These are phyloP conservation scores for Leiothrix lutea DNA, from an alignment of 2,113 vertebrate genomes.

Conservation along the genomic window DNA sequence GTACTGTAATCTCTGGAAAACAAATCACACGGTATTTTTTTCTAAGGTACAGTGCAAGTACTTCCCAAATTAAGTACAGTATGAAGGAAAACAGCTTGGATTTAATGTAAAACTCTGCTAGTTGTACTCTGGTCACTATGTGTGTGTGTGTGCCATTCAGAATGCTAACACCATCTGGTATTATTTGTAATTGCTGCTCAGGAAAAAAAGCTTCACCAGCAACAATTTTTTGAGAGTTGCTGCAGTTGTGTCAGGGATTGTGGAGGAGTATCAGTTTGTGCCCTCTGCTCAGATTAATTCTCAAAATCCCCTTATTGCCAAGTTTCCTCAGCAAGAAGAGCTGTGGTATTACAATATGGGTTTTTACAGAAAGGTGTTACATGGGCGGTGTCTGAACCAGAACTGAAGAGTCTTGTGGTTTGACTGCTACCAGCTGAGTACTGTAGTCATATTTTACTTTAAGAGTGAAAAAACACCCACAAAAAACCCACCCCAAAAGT, in stretches of 20 bases:
- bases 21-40: not conserved
- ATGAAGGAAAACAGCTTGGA: not conserved
- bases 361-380: not conserved
- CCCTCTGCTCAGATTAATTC: not conserved
- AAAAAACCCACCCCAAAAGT: not conserved
- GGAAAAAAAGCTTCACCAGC: not conserved
- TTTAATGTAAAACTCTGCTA: not conserved
- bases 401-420: not conserved
- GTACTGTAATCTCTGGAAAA: not conserved
- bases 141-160: not conserved
- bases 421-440: not conserved
- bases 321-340: not conserved
- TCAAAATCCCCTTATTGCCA: not conserved
- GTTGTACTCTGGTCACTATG: not conserved
- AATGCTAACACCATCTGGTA: not conserved
- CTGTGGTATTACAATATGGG: not conserved
- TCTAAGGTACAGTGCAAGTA: not conserved
- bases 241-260: not conserved
- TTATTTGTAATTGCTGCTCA: not conserved
- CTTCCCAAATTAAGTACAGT: not conserved
- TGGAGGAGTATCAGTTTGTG: not conserved
- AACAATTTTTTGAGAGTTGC: not conserved
- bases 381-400: not conserved
- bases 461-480: not conserved
- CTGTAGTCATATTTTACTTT: not conserved